phyloP scores from a whole-genome alignment of 2,888 invertebrate genomes.

The Cataglyphis rosenhaueri region DNA sequence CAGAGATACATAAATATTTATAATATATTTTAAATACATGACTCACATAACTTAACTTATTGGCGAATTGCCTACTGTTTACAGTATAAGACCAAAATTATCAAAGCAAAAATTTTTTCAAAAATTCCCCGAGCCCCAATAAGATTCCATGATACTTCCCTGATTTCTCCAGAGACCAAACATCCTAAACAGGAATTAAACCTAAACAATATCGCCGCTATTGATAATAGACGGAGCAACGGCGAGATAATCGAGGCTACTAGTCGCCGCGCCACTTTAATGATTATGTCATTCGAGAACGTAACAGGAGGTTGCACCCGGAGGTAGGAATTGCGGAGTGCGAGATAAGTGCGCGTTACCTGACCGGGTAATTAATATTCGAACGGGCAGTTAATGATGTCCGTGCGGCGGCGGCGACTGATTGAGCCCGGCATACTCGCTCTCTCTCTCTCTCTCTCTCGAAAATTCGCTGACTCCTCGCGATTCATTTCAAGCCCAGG shows the following conservation, averaged over 20 bases:
- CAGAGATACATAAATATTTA: too few species aligned
- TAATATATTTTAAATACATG: too few species aligned
- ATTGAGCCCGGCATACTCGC: slow-evolving; percentile 68
- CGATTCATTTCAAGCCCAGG: slow-evolving; percentile 75
- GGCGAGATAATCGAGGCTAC: neutral
- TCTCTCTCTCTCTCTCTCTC: slow-evolving; percentile 59
- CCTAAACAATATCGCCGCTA: neutral
- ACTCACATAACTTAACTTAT: too few species aligned
- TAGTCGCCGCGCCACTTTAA: slow-evolving; percentile 54
- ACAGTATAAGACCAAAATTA: too few species aligned
- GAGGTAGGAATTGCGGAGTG: slow-evolving; percentile 50
- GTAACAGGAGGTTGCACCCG: slow-evolving; percentile 60
- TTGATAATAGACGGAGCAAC: slow-evolving; percentile 22
- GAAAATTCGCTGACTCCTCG: slow-evolving; percentile 79
- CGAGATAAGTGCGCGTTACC: slow-evolving; percentile 67
- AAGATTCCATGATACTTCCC: too few species aligned
- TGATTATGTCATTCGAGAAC: slow-evolving; percentile 74
- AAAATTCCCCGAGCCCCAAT: too few species aligned
- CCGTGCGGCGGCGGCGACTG: slow-evolving; percentile 59
- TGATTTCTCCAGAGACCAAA: neutral
- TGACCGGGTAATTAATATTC: slow-evolving; percentile 76
- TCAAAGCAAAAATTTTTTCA: too few species aligned
- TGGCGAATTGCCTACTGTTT: too few species aligned
- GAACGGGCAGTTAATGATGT: slow-evolving; percentile 72
- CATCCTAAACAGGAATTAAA: neutral